Base-by-base conservation (phyloP, 2,113 vertebrate species). In the Gorilla gorilla region DNA sequence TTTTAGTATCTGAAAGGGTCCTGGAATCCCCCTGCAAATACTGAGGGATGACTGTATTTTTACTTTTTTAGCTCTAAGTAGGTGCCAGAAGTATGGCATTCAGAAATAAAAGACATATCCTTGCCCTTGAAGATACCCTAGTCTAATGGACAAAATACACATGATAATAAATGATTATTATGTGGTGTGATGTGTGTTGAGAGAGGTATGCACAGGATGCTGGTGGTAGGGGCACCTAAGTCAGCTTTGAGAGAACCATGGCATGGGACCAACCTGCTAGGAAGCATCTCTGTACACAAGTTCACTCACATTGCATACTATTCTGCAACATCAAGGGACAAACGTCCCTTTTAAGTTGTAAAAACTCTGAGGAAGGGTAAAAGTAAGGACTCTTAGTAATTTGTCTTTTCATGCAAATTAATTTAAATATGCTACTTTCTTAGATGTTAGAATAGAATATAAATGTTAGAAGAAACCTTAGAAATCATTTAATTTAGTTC, bases 341-440 rank as follows among this genome's bases (percentile, higher is more conserved):
- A 45, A 10, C 20, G 1, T 83, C 48, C 22, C 22, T 57, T 43
- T 70, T 38, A 89, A 68, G 43, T 57, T 75, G 23, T 17, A 94
- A 81, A 96, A 82, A 75, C 14, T 43, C 20, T 12, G 9, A 93
- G 6, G 7, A 88, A 91, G 43, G 35, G 25, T 83, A 89, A 96
- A 80, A 85, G 32, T 55, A 66, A 84, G 45, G 8, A 72, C 23
- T 20, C 52, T 6, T 7, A 10, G 38, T 70, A 14, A 68, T 50
- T 73, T 79, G 38, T 83, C 25, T 96, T 94, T 94, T 88, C 61
- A 76, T 30, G 5, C 66, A 50, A 90, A 40, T 79, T 89, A 43
- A 94, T 48, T 90, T 87, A 75, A 90, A 93, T 10, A 57, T 61
- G 20, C 1, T 81, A 70, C 80, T 88, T 84, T 96, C 88, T 97